Base-by-base conservation (phyloP, 2,113 vertebrate species). In the Dipodomys ordii region DNA sequence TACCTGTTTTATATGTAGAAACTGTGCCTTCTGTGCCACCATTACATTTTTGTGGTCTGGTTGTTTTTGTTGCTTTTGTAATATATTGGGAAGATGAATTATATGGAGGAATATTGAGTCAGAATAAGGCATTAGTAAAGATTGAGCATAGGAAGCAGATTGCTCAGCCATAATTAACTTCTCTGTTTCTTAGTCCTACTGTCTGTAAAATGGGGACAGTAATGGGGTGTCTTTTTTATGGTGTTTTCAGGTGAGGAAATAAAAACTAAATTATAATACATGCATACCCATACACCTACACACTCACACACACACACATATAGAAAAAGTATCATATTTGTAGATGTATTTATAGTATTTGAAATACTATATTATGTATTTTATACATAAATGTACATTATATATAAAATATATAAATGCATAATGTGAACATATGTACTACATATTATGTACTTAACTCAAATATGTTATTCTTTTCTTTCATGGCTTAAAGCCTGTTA, bases 51-150 rank as follows among this genome's bases (percentile, higher is more conserved):
- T 57, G 15, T 16, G 53, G 53, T 11, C 9, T 80, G 28, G 49
- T 87, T 57, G 46, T 46, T 80, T 92, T 53, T 87, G 12, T 57
- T 68, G n/a, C 28, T 91, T 89, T 83, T 74, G 12, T 77, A 53
- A 65, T 67, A 30, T 79, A 30, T 72, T 76, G 35, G 30, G 28
- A 89, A 23, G 93, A 39, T 69, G 53, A 68, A 49, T 69, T 80
- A 35, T 83, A 1, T 69, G 22, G 49, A 87, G 27, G 53, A 57
- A 57, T 62, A 57, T 0, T 79, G 30, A 74, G n/a, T 81, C 62
- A 81, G 39, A 64, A 35, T 79, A 85, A 72, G 30, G 25, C 44
- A 6, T 6, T 35, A 25, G 3, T 44, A 69, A 85, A 78, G 64
- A 39, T 46, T 35, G n/a, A 3, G 53, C 3, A 28, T 10, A 60